These are phyloP conservation scores for Chlorops oryzae DNA, from an alignment of 1,140 invertebrate species.

Conservation along the genomic window DNA sequence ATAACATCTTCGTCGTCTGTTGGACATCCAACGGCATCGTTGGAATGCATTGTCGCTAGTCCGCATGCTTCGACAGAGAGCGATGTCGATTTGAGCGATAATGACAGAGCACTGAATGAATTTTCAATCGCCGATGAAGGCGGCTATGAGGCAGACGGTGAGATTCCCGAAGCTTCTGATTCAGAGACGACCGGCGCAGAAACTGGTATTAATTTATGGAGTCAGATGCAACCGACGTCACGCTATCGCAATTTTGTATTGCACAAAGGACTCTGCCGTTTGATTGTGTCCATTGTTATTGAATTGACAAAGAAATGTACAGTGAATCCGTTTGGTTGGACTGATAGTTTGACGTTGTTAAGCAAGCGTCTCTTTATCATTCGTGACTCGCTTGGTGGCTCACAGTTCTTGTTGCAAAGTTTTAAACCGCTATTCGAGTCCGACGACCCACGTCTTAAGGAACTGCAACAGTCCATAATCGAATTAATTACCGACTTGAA, in stretches of 20 bases:
- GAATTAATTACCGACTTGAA: constrained; percentile 39
- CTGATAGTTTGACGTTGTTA: constrained; percentile 36
- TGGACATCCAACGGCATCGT: too few species aligned
- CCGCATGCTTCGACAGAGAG: constrained; percentile 36
- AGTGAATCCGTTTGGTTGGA: constrained; percentile 37
- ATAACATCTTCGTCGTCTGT: neutral
- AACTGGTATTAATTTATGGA: constrained; percentile 27
- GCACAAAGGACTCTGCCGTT: constrained; percentile 37
- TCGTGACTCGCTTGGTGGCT: constrained; percentile 37
- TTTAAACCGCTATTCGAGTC: constrained; percentile 33
- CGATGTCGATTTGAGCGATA: constrained; percentile 40
- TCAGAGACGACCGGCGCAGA: constrained; percentile 26
- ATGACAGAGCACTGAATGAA: constrained; percentile 35
- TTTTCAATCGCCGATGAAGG: constrained; percentile 42
- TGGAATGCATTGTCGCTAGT: neutral
- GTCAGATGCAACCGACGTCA: constrained; percentile 37
- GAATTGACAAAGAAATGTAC: constrained; percentile 35
- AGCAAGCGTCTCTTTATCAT: constrained; percentile 40
- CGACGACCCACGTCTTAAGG: constrained; percentile 34
- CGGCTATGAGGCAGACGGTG: constrained; percentile 44
- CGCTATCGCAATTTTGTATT: constrained; percentile 37
- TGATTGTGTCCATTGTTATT: constrained; percentile 42
- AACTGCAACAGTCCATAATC: constrained; percentile 39
- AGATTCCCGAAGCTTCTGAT: constrained; percentile 36
- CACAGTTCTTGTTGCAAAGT: constrained; percentile 36